These are phyloP conservation scores for Bambusicola thoracicus DNA, from an alignment of 2,113 vertebrate genomes.

Conservation along the genomic window DNA sequence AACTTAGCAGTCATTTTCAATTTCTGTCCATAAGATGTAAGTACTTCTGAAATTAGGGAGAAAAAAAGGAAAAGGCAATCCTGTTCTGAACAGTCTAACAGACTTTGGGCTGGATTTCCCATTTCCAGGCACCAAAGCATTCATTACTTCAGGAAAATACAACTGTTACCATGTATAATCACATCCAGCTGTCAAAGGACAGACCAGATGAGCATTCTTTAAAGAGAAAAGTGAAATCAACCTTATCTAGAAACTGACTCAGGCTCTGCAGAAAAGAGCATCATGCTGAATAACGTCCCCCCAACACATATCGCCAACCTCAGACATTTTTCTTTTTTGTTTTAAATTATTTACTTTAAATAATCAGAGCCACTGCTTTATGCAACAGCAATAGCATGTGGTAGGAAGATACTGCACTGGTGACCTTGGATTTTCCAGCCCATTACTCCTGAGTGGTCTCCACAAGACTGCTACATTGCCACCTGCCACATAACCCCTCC, in stretches of 20 bases:
- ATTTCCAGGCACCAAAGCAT: not conserved
- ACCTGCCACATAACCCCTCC: constrained; percentile 61
- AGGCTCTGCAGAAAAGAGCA: not conserved
- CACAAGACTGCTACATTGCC: constrained; percentile 41
- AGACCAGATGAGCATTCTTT: not conserved
- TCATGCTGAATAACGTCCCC: accelerated
- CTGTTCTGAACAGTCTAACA: not conserved
- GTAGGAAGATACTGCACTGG: not conserved
- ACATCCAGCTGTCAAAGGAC: not conserved
- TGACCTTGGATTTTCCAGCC: constrained; percentile 68
- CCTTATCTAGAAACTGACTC: not conserved
- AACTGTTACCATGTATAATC: not conserved
- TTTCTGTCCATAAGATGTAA: not conserved
- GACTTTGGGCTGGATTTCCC: not conserved
- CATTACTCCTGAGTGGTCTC: constrained; percentile 58
- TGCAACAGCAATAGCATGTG: not conserved
- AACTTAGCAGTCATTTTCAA: not conserved
- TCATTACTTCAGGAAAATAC: not conserved
- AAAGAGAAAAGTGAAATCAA: not conserved
- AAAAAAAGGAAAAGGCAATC: not conserved
- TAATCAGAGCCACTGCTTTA: not conserved
- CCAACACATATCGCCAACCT: not conserved
- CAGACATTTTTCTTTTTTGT: not conserved
- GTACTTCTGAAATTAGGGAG: not conserved
- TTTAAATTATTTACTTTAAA: not conserved